Conservation (phyloP, 2,888 invertebrate species). For the Andrena chrysosceles region DNA sequence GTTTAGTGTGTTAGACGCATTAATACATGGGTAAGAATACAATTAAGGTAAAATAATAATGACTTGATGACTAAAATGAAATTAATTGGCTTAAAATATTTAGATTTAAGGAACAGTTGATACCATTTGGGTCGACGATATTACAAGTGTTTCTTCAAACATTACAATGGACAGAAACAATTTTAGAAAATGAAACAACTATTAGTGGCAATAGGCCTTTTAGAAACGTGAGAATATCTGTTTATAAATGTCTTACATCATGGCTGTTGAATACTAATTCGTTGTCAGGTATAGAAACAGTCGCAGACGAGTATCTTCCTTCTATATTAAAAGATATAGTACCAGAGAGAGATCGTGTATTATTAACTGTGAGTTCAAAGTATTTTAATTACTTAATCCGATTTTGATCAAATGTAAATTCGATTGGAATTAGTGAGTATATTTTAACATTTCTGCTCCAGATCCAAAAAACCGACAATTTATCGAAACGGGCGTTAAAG, state of each 20-base stretch:
- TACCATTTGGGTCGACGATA: constrained; percentile 77
- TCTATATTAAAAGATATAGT: constrained; percentile 77
- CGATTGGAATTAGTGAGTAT: constrained; percentile 1
- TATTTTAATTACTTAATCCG: constrained; percentile 6
- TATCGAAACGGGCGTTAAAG: constrained; percentile 76
- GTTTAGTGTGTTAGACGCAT: constrained; percentile 74
- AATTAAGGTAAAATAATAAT: not conserved
- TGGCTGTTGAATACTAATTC: constrained; percentile 77
- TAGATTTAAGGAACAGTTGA: constrained; percentile 79
- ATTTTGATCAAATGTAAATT: constrained; percentile 13
- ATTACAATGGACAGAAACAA: constrained; percentile 76
- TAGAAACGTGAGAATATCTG: constrained; percentile 71
- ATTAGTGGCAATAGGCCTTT: constrained; percentile 74
- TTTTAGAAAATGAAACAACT: constrained; percentile 66
- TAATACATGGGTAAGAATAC: constrained; percentile 78
- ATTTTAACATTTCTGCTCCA: constrained; percentile 43
- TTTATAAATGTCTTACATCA: constrained; percentile 76
- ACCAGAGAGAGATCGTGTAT: constrained; percentile 74
- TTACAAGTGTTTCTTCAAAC: constrained; percentile 78
- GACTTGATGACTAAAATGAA: not conserved
- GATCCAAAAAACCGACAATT: constrained; percentile 76
- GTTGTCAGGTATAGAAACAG: constrained; percentile 78
- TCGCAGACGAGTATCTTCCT: constrained; percentile 76
- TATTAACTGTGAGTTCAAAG: constrained; percentile 73
- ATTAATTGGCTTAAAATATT: constrained; percentile 29